A percentile compares a stretch with the other conserved stretches of the same genome.
These are phyloP conservation scores for Vespertilio murinus DNA, from an alignment of 2,797 vertebrate species.

Conservation along the genomic window DNA sequence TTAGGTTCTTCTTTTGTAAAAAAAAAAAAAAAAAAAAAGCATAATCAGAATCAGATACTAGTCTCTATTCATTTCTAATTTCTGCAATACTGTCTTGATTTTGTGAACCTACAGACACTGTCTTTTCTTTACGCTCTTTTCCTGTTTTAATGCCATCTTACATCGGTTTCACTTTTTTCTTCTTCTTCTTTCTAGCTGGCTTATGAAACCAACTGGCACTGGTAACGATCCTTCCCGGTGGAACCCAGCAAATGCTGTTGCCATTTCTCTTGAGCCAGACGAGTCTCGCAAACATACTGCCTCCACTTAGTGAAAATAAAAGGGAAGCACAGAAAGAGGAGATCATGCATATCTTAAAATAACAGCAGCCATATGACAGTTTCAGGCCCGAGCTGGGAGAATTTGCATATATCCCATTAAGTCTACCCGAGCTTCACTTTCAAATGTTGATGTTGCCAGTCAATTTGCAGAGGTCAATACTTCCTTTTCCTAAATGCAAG, in stretches of 20 bases:
- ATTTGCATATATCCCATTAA: slow-evolving; percentile 85
- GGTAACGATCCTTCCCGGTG: slow-evolving; percentile 62
- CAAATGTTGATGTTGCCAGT: slow-evolving; percentile 79
- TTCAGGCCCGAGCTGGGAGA: slow-evolving; percentile 74
- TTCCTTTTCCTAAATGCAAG: slow-evolving; percentile 77
- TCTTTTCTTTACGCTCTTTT: slow-evolving; percentile 43
- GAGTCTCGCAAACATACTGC: slow-evolving; percentile 62
- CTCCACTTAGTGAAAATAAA: slow-evolving; percentile 78
- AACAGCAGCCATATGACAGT: slow-evolving; percentile 77
- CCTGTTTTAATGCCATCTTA: slow-evolving; percentile 76
- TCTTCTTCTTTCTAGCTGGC: slow-evolving; percentile 72
- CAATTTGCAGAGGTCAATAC: slow-evolving; percentile 81
- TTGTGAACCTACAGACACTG: slow-evolving; percentile 70
- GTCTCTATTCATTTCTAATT: slow-evolving; percentile 68
- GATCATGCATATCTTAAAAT: slow-evolving; percentile 75
- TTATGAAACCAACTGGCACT: slow-evolving; percentile 66
- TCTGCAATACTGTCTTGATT: slow-evolving; percentile 74
- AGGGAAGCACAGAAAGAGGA: slow-evolving; percentile 56
- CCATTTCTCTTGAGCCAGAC: slow-evolving; percentile 52
- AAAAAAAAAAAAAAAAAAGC: neutral
- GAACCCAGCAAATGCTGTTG: slow-evolving; percentile 59
- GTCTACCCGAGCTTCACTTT: slow-evolving; percentile 76
- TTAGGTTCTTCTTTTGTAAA: slow-evolving; percentile 46
- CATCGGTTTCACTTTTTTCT: slow-evolving; percentile 75
- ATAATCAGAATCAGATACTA: slow-evolving; percentile 70